phyloP scores from a whole-genome alignment of 2,113 vertebrate species.

The Egretta garzetta region DNA sequence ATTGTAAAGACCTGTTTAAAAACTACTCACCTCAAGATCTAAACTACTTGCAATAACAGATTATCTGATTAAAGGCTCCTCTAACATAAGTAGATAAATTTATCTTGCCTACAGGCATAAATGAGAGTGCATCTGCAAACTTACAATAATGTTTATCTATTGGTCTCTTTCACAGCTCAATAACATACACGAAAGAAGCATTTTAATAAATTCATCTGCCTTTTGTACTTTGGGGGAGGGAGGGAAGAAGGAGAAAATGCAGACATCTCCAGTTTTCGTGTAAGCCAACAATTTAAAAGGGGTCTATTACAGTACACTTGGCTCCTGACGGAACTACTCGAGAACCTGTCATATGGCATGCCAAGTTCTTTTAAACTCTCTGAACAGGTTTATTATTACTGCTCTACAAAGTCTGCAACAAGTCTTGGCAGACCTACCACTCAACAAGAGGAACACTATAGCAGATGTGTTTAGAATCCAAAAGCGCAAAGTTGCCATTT shows the following conservation, averaged over 20 bases:
- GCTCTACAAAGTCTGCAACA: slow-evolving; percentile 44
- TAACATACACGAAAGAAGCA: neutral
- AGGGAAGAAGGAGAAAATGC: slow-evolving; percentile 31
- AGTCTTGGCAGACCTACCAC: slow-evolving; percentile 54
- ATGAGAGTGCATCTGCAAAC: slow-evolving; percentile 12
- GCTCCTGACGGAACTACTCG: slow-evolving; percentile 33
- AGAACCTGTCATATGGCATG: slow-evolving; percentile 56
- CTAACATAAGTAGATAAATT: slow-evolving; percentile 45
- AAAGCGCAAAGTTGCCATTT: slow-evolving; percentile 36
- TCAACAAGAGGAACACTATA: slow-evolving; percentile 47
- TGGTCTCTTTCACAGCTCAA: slow-evolving; percentile 14
- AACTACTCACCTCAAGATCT: slow-evolving; percentile 38
- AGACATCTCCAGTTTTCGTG: neutral
- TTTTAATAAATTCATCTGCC: slow-evolving; percentile 42
- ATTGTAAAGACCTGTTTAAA: slow-evolving; percentile 45
- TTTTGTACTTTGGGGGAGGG: neutral
- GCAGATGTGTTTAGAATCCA: slow-evolving; percentile 56
- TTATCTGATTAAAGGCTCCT: slow-evolving; percentile 44
- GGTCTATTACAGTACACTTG: slow-evolving; percentile 63
- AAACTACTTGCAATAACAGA: slow-evolving; percentile 50
- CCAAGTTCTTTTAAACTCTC: slow-evolving; percentile 57
- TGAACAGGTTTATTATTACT: slow-evolving; percentile 66
- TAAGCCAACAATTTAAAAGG: slow-evolving; percentile 57
- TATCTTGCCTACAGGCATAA: slow-evolving; percentile 22
- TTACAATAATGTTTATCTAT: slow-evolving; percentile 35